These are phyloP conservation scores for Chloropsis hardwickii DNA, from an alignment of 2,113 vertebrate species.

Conservation along the genomic window DNA sequence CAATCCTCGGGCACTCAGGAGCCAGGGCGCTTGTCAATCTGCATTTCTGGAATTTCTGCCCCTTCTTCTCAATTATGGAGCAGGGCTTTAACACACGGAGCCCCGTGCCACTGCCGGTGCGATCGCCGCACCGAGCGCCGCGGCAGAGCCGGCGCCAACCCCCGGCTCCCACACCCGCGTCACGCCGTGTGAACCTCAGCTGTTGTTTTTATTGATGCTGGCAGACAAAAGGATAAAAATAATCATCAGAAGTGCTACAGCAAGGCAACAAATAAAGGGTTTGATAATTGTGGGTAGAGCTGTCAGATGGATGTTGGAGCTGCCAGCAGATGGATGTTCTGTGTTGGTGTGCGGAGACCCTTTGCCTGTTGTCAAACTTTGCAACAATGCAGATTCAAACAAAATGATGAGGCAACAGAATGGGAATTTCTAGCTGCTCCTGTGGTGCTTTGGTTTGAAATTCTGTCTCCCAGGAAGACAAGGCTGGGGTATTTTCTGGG, in stretches of 20 bases:
- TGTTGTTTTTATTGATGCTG: not conserved
- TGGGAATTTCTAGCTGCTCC: not conserved
- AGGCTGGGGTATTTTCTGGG: rapidly evolving
- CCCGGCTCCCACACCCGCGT: not conserved
- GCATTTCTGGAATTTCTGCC: not conserved
- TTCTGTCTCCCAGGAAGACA: not conserved
- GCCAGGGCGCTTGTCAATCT: not conserved
- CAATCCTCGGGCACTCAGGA: not conserved
- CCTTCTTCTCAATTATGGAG: not conserved
- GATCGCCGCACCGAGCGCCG: not conserved
- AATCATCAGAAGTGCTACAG: not conserved
- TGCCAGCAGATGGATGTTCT: not conserved
- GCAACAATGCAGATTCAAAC: not conserved
- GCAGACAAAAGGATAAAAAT: conserved; percentile 46
- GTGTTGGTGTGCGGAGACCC: not conserved
- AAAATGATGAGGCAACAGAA: not conserved
- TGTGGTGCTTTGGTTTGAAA: not conserved
- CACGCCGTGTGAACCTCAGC: not conserved
- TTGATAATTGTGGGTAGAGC: not conserved
- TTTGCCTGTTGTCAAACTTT: not conserved
- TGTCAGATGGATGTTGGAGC: not conserved
- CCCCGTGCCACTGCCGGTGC: not conserved
- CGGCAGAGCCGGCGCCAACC: not conserved
- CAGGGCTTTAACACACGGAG: not conserved
- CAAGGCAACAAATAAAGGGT: not conserved